Percentiles rank a stretch among this genome's conserved stretches.
Conservation (phyloP, 2,797 vertebrate genomes). For the Linurgus olivaceus region DNA sequence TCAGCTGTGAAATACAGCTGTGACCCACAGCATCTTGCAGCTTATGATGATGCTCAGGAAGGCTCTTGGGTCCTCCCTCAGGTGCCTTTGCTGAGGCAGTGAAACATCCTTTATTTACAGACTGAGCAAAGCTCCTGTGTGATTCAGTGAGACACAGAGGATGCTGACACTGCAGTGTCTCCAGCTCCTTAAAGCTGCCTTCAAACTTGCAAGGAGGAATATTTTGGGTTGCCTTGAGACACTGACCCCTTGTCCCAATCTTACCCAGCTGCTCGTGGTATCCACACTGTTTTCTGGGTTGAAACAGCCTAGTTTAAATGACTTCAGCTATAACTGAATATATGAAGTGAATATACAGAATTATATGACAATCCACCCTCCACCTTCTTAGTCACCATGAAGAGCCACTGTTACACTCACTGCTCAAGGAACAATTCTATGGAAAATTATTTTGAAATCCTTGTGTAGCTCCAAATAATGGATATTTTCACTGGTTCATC, state of each 20-base stretch:
- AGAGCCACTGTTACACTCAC: not conserved
- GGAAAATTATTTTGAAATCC: not conserved
- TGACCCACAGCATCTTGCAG: not conserved
- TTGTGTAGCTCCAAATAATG: not conserved
- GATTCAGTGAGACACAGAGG: not conserved
- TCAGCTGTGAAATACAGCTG: not conserved
- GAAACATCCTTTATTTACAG: not conserved
- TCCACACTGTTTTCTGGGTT: not conserved
- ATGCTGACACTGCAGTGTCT: not conserved
- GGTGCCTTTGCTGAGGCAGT: not conserved
- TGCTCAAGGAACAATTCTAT: not conserved
- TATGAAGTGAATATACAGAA: not conserved
- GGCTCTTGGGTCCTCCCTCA: not conserved
- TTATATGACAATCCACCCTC: not conserved
- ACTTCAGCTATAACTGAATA: not conserved
- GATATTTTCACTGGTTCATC: not conserved
- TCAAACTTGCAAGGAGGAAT: not conserved
- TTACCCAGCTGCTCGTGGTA: not conserved
- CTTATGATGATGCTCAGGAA: not conserved
- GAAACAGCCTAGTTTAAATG: not conserved
- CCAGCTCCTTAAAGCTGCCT: not conserved
- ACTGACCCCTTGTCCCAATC: rapidly evolving
- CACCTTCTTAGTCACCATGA: not conserved
- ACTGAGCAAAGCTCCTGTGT: not conserved
- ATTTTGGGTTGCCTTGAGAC: too few relatives aligned